These are phyloP conservation scores for Asarcornis scutulata DNA, from an alignment of 2,113 vertebrate species.

Conservation along the genomic window DNA sequence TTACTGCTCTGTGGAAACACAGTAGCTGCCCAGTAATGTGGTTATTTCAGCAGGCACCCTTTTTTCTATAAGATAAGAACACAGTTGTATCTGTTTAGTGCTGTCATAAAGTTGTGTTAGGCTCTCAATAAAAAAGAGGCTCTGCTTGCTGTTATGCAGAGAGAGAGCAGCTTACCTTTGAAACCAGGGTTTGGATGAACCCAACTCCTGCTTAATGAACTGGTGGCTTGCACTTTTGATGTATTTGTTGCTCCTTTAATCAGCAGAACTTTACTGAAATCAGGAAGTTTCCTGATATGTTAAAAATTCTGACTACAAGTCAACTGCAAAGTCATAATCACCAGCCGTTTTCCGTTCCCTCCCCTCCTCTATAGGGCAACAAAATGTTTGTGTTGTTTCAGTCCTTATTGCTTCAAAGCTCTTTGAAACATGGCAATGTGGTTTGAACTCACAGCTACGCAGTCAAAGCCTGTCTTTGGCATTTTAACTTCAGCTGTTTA, in stretches of 20 bases:
- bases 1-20: constrained; percentile 37
- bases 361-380: not conserved
- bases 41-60: constrained; percentile 17
- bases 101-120: constrained; percentile 11
- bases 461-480: not conserved
- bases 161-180: not conserved
- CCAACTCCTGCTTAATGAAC: not conserved
- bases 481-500: constrained; percentile 55
- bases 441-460: constrained; percentile 1
- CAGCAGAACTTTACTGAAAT: not conserved
- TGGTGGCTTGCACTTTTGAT: not conserved
- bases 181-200: not conserved
- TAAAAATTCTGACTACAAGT: not conserved
- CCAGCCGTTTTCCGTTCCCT: not conserved
- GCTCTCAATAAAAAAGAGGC: not conserved
- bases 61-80: constrained; percentile 21
- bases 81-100: constrained; percentile 37
- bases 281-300: not conserved
- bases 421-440: not conserved
- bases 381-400: not conserved
- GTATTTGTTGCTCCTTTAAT: not conserved
- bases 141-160: not conserved
- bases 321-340: not conserved
- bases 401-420: not conserved
- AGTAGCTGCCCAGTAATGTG: constrained; percentile 13